Percentiles rank a stretch among this genome's conserved stretches.
These are phyloP conservation scores for Caenorhabditis auriculariae DNA, from an alignment of 2,888 invertebrate genomes.

Conservation along the genomic window DNA sequence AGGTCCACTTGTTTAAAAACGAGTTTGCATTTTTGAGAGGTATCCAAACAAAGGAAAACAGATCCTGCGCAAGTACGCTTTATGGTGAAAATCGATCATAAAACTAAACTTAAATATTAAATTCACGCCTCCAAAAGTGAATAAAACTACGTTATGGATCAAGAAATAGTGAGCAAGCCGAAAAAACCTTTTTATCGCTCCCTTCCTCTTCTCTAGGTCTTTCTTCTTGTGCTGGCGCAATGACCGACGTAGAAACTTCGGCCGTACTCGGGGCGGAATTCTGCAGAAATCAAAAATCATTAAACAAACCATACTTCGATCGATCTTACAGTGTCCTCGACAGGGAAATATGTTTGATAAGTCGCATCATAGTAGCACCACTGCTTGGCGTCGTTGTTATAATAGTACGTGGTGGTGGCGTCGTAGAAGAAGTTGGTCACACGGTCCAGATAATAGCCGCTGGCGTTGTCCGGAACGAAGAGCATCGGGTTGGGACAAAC, in stretches of 20 bases:
- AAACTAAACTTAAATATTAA: no score
- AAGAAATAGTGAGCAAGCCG: not conserved
- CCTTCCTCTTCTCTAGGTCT: constrained; percentile 9
- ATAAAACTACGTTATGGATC: not conserved
- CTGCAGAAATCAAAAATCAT: no score
- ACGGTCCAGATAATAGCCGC: constrained; percentile 94
- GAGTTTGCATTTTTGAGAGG: no score
- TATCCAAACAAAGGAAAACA: no score
- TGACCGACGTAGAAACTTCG: no score
- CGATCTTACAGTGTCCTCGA: no score
- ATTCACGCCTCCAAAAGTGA: no score
- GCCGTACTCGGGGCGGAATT: no score
- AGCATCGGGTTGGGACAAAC: constrained; percentile 80
- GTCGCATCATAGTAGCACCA: constrained; percentile 90
- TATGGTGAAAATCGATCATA: no score
- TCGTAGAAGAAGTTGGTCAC: constrained; percentile 92
- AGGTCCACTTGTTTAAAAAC: no score
- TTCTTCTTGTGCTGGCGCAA: constrained; percentile 2
- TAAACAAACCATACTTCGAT: constrained; percentile 1
- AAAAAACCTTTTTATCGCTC: not conserved
- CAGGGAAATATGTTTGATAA: constrained; percentile 55
- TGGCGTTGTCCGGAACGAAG: constrained; percentile 89
- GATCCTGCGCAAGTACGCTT: no score
- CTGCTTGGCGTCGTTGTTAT: constrained; percentile 83
- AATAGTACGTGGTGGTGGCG: constrained; percentile 78